phyloP scores from a whole-genome alignment of 2,797 vertebrate species.

The Rhadinocentrus ornatus region DNA sequence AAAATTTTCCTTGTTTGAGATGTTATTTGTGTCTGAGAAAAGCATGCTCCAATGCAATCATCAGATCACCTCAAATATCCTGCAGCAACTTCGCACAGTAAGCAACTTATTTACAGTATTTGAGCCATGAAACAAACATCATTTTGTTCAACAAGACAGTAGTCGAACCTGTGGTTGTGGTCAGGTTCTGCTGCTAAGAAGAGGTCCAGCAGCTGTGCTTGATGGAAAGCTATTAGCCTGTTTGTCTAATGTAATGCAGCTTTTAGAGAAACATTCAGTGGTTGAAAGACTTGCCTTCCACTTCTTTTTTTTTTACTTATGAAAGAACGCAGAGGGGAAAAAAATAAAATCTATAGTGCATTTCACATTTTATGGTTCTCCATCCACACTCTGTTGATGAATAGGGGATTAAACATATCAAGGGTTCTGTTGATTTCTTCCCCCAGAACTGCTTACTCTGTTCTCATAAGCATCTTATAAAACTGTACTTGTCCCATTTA shows the following conservation, averaged over 20 bases:
- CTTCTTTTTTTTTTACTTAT: background rate
- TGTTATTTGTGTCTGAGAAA: background rate
- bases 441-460: constrained; percentile 38
- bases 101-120: background rate
- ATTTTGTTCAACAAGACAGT: background rate
- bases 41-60: background rate
- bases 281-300: constrained; percentile 6
- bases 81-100: background rate
- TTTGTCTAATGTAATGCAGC: constrained; percentile 55
- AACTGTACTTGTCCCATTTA: constrained; percentile 40
- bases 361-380: constrained; percentile 51
- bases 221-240: constrained; percentile 62
- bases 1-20: background rate
- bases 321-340: background rate
- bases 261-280: constrained; percentile 36
- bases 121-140: background rate
- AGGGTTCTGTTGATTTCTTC: constrained; percentile 52
- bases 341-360: constrained; percentile 32
- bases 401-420: constrained; percentile 53
- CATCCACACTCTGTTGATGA: constrained; percentile 37
- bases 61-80: background rate
- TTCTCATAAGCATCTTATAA: constrained; percentile 48
- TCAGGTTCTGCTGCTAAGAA: constrained; percentile 2
- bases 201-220: constrained; percentile 13
- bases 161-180: background rate